phyloP scores from a whole-genome alignment of 2,888 invertebrate genomes.

The Cheilosia vernalis region DNA sequence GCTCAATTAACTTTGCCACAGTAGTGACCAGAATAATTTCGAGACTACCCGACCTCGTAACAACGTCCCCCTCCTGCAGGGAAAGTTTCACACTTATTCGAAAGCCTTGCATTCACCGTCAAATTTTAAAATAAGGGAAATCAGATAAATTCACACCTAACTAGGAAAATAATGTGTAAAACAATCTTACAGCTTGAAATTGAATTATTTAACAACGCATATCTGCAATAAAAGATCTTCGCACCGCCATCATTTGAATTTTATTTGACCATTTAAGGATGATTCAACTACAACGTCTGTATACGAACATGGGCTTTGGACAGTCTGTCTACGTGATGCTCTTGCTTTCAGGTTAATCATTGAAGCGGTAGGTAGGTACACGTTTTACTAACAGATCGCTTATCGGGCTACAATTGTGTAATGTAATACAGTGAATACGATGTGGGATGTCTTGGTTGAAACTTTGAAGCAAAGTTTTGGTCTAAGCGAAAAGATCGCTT shows the following conservation, averaged over 20 bases:
- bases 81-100: constrained; percentile 33
- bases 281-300: constrained; percentile 15
- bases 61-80: neutral
- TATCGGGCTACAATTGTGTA: no score
- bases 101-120: neutral
- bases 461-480: no score
- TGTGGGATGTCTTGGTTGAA: no score
- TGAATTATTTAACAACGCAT: neutral
- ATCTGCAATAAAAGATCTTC: constrained; percentile 1
- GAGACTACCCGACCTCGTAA: neutral
- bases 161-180: neutral
- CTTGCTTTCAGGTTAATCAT: constrained; percentile 26
- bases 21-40: neutral
- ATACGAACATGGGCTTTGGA: neutral
- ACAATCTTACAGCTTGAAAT: neutral
- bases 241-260: constrained; percentile 3
- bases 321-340: constrained; percentile 45
- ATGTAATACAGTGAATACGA: no score
- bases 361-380: neutral
- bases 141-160: neutral
- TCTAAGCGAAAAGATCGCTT: no score
- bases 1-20: constrained; percentile 14
- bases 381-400: no score
- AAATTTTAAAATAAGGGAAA: constrained; percentile 14
- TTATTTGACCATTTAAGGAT: constrained; percentile 18